These are phyloP conservation scores for Nephrotoma flavescens DNA, from an alignment of 2,888 invertebrate species.

Conservation along the genomic window DNA sequence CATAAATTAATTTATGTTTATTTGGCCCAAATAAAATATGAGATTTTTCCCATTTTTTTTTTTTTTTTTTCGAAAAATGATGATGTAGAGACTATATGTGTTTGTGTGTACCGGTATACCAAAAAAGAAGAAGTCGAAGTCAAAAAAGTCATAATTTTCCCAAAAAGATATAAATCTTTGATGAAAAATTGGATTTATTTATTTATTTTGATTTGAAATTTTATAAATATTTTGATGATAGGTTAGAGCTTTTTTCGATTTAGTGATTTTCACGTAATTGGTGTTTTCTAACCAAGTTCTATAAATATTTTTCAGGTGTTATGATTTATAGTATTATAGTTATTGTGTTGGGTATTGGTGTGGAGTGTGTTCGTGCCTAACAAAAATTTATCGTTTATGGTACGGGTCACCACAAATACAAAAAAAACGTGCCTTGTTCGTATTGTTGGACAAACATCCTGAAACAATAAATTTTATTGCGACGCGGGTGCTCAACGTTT, in stretches of 20 bases:
- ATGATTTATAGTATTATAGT: not conserved
- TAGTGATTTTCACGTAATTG: not conserved
- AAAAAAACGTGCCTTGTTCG: too few species aligned
- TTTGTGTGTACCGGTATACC: too few species aligned
- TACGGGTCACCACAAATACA: not conserved
- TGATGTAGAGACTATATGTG: not conserved
- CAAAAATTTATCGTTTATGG: not conserved
- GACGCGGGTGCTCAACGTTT: not conserved
- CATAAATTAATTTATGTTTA: not conserved
- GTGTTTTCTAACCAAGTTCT: not conserved
- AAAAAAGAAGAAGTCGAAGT: not conserved
- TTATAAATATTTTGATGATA: not conserved
- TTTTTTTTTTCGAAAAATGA: not conserved
- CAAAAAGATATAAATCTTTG: not conserved
- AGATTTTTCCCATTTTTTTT: not conserved
- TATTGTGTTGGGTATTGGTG: not conserved
- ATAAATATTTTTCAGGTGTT: not conserved
- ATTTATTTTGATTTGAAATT: not conserved
- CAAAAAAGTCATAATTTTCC: not conserved
- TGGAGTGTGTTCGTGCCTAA: not conserved
- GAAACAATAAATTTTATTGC: not conserved
- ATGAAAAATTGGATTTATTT: not conserved
- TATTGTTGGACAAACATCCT: not conserved
- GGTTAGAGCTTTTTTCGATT: not conserved
- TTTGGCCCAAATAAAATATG: not conserved